These are phyloP conservation scores for Dermatemys mawii DNA, from an alignment of 2,113 vertebrate species.

Conservation along the genomic window DNA sequence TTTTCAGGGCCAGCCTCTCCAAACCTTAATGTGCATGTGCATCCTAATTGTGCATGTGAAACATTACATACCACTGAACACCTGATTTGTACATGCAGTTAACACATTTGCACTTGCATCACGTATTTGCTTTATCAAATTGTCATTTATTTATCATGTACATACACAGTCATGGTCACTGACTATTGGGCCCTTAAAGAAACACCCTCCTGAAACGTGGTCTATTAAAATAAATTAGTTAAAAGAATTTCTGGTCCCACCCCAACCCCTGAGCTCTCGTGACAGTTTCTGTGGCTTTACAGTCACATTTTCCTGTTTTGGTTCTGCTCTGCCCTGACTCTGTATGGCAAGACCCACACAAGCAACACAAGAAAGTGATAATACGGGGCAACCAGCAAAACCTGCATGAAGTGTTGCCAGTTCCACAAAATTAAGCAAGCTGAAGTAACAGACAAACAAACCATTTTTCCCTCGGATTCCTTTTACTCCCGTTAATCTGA, in stretches of 20 bases:
- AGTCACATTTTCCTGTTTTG: neutral
- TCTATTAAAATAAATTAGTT: neutral
- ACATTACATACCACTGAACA: slow-evolving; percentile 27
- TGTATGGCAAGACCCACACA: neutral
- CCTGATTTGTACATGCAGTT: slow-evolving; percentile 53
- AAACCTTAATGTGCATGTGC: neutral
- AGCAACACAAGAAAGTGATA: neutral
- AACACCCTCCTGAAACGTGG: neutral
- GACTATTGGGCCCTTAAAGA: neutral
- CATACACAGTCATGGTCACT: slow-evolving; percentile 33
- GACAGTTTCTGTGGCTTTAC: neutral
- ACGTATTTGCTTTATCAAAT: neutral
- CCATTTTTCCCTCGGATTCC: slow-evolving; percentile 9
- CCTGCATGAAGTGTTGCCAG: neutral
- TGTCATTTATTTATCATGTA: neutral
- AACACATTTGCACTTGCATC: slow-evolving; percentile 50
- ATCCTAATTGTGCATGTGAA: slow-evolving; percentile 35
- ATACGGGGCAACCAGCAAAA: slow-evolving; percentile 28
- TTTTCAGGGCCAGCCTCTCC: slow-evolving; percentile 38
- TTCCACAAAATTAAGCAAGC: slow-evolving; percentile 9
- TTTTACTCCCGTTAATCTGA: neutral
- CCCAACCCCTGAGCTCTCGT: neutral
- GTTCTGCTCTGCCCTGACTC: slow-evolving; percentile 26
- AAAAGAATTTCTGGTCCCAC: neutral
- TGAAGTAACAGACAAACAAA: neutral